A percentile compares a stretch with the other conserved stretches of the same genome.
Conservation (phyloP, 1,140 invertebrate species). For the Stegodyphus mimosarum region DNA sequence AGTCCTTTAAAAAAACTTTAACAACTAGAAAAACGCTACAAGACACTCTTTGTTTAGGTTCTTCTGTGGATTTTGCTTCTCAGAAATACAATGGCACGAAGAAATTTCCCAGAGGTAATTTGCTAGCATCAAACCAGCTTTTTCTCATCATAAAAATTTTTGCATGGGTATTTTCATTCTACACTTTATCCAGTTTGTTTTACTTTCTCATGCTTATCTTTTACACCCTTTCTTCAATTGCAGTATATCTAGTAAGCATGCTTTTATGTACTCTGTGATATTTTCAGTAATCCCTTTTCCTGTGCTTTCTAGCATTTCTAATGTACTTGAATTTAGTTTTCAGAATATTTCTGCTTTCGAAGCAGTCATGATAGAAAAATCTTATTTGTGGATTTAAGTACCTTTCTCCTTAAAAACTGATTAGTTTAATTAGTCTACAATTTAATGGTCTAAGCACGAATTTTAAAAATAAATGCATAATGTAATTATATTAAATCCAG, state of each 20-base stretch:
- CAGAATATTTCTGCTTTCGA: too few relatives aligned
- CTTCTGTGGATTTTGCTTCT: conserved; percentile 58
- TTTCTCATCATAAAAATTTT: conserved; percentile 13
- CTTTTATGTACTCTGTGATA: neutral
- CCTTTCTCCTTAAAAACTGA: too few relatives aligned
- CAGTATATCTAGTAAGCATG: conserved; percentile 45
- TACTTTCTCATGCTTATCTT: conserved; percentile 34
- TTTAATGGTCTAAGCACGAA: too few relatives aligned
- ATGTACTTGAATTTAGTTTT: too few relatives aligned
- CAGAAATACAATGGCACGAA: conserved; percentile 60
- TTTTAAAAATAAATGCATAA: too few relatives aligned
- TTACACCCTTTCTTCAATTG: conserved; percentile 34
- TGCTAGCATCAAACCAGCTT: conserved; percentile 20
- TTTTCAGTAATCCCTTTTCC: neutral
- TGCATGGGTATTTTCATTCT: conserved; percentile 38
- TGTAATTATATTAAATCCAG: too few relatives aligned
- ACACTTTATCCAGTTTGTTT: conserved; percentile 28
- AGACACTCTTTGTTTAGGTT: conserved; percentile 56
- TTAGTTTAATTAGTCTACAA: too few relatives aligned
- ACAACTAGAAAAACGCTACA: conserved; percentile 25
- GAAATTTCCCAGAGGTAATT: conserved; percentile 61
- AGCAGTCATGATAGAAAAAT: too few relatives aligned
- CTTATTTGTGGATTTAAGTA: too few relatives aligned
- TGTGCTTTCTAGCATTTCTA: too few relatives aligned
- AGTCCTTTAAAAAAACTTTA: too few relatives aligned